Conservation (phyloP, 35 echinoderm and acorn worm species). For the Patiria miniata region DNA sequence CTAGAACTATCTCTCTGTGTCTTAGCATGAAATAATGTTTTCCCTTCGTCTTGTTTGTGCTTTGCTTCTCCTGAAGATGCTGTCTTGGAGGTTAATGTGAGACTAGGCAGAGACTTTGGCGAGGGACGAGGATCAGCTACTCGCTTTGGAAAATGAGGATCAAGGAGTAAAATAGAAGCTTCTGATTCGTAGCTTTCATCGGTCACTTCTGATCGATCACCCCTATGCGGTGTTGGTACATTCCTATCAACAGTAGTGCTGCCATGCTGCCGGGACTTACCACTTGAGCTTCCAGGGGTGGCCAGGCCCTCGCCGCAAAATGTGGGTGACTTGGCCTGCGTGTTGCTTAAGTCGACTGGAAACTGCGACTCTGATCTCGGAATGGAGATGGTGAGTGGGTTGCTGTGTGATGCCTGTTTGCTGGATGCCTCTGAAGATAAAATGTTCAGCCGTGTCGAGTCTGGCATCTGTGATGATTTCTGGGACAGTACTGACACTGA, state of each 20-base stretch:
- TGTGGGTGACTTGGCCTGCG: conserved; percentile 23
- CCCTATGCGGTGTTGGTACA: neutral
- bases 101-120: too few species aligned
- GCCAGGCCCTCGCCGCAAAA: conserved; percentile 6
- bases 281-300: neutral
- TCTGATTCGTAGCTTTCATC: conserved; percentile 39
- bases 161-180: conserved; percentile 32
- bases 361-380: conserved; percentile 38
- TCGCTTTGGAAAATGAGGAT: neutral
- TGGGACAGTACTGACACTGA: too few species aligned
- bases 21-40: too few species aligned
- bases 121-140: too few species aligned
- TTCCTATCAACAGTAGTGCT: neutral
- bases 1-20: too few species aligned
- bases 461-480: too few species aligned
- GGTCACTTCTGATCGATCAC: neutral
- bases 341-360: conserved; percentile 21
- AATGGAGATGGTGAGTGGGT: neutral
- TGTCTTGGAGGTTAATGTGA: too few species aligned
- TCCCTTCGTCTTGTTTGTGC: too few species aligned
- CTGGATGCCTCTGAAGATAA: neutral
- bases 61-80: too few species aligned
- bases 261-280: neutral
- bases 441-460: too few species aligned
- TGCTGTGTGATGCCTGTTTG: neutral